Base-by-base conservation (phyloP, 2,797 vertebrate genomes). In the Mus minutoides region DNA sequence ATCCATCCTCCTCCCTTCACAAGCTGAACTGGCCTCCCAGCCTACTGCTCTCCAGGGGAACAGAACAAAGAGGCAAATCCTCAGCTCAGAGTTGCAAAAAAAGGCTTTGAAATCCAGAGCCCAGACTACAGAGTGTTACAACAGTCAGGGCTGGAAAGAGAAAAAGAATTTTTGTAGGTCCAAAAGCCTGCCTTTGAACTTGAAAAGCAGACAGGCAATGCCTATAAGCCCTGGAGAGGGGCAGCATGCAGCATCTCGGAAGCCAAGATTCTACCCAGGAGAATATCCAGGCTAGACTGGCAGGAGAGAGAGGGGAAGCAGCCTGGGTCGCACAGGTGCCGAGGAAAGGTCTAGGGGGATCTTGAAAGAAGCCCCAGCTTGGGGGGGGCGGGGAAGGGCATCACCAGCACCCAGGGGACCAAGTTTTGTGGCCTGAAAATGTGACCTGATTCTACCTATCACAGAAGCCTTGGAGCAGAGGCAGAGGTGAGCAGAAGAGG, bases 161-260 rank as follows among this genome's bases (percentile, higher is more conserved):
- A 92, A 69, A 73, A 69, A 56, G 26, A 11, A 11, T 91, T 64
- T 93, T 64, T 69, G 88, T 46, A 86, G 77, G 43, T 77, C 94
- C 67, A 31, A 76, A 92, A 84, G 46, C 88, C 54, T 78, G 46
- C n/a, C 94, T 97, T 97, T 98, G 94, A 97, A 95, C 92, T 64
- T 93, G 54, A 94, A 84, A 46, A 92, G 79, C 91, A 6, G 22
- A 26, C 21, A 93, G 76, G 43, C 34, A 76, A 73, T 34, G 52
- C 78, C 69, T 6, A 12, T 31, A 71, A 93, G n/a, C 76, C 54
- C 86, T 6, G 26, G 69, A 87, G 62, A 24, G 24, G 46, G 69
- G 9, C 54, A 19, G 46, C 3, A 0, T 26, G 73, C 0, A 17
- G 46, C 79, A 77, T 88, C 90, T 13, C 73, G 13, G 92, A 71